Evolutionary conservation across 2,113 vertebrate genomes (phyloP).

Genomic region (Psettodes erumei): DNA sequence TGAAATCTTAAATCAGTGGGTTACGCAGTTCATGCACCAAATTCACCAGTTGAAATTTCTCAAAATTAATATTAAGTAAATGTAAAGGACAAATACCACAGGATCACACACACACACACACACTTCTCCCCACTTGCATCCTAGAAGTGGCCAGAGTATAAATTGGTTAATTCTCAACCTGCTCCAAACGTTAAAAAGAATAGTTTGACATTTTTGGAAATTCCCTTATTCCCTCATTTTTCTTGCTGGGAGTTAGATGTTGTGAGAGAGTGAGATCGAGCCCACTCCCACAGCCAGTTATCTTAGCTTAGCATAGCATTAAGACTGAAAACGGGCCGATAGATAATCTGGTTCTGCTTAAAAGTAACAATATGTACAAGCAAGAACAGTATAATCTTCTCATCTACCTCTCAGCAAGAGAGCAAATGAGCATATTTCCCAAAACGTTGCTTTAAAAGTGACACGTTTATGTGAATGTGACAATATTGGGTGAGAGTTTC

Average conservation of each 20-base stretch:
- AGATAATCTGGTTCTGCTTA: not conserved
- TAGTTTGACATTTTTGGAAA: constrained; percentile 9
- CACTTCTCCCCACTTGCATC: not conserved
- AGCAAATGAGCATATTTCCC: not conserved
- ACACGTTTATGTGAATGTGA: not conserved
- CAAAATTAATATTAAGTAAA: not conserved
- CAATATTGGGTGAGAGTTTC: not conserved
- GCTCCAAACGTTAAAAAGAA: not conserved
- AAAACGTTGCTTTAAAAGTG: not conserved
- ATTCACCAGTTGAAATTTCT: not conserved
- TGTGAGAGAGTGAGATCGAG: no score
- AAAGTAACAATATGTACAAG: no score
- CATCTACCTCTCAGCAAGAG: not conserved
- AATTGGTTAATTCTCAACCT: not conserved
- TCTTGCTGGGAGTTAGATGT: not conserved
- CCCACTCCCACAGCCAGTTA: not conserved
- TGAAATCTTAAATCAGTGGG: not conserved
- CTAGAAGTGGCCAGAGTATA: not conserved
- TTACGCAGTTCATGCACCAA: constrained; percentile 37
- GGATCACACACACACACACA: not conserved
- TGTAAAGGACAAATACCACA: not conserved
- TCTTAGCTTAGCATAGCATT: not conserved
- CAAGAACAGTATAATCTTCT: no score
- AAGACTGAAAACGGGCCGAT: not conserved
- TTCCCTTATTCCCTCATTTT: not conserved